Conservation (phyloP, 1,140 invertebrate species). For the Parasteatoda tepidariorum region DNA sequence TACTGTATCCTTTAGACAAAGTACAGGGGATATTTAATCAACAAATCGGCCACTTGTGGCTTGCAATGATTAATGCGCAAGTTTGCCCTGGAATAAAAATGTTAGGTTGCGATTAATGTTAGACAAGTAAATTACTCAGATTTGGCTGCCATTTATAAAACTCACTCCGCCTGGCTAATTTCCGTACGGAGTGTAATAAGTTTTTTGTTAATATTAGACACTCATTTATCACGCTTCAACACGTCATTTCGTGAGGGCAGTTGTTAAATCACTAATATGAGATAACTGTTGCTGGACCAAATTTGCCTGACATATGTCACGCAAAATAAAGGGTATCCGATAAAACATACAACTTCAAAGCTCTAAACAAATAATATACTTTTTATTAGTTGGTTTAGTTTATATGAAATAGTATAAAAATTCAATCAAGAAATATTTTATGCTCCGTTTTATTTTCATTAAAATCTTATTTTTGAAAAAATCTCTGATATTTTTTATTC, state of each 20-base stretch:
- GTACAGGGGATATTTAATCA: slow-evolving; percentile 20
- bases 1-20: slow-evolving; percentile 6
- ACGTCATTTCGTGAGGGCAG: not conserved
- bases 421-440: not conserved
- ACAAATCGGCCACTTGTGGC: slow-evolving; percentile 54
- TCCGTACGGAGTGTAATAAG: no score
- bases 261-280: slow-evolving; percentile 20
- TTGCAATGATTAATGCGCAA: slow-evolving; percentile 27
- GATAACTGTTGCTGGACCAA: not conserved
- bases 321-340: no score
- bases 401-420: no score
- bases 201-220: not conserved
- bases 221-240: slow-evolving; percentile 32
- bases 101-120: slow-evolving; percentile 22
- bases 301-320: no score
- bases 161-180: not conserved
- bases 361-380: no score
- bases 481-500: no score
- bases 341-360: no score
- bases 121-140: slow-evolving; percentile 31
- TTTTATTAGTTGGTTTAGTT: no score
- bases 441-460: not conserved
- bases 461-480: not conserved
- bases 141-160: not conserved
- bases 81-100: slow-evolving; percentile 23